Base-by-base conservation (phyloP, 2,797 vertebrate genomes). In the Mus minutoides region DNA sequence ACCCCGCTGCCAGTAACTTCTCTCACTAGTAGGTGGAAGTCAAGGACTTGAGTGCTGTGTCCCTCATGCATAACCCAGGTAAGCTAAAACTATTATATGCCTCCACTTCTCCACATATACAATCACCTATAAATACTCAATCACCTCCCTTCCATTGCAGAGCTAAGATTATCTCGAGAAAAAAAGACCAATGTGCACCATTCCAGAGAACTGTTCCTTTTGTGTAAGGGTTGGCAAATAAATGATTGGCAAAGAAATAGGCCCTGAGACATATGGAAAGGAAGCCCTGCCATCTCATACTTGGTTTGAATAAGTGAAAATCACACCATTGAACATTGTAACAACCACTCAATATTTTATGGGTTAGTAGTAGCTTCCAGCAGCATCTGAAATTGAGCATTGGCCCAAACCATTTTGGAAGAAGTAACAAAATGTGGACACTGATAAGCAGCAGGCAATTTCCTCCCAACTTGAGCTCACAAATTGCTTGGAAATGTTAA, bases 361-460 rank as follows among this genome's bases (percentile, higher is more conserved):
- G 98, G 87, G 80, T 31, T 94, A 96, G 87, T 94, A 96, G 87
- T 85, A 93, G 69, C 76, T 56, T 98, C 91, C 96, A 96, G 75
- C 97, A 94, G 88, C 90, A 98, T 97, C 97, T 97, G 92, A 98
- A 96, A 97, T 40, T 90, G 94, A 96, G 92, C 84, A 96, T 89
- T 97, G 89, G 94, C 56, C 92, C 94, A 85, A 76, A 96, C 31
- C 49, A 67, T 88, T 98, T 97, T 49, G 5, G 58, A 88, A 97
- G 87, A 97, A 3, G 14, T 93, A 91, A 97, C 96, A 97, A 98
- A 98, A 95, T 97, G 96, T 93, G 37, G 87, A 94, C 62, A 26
- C 94, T 98, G 97, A 98, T 98, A 98, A 98, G 94, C 49, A 97
- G 94, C 62, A 97, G 90, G 96, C 97, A 98, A 98, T 98, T 98